Percentiles rank a stretch among this genome's conserved stretches.
phyloP scores from a whole-genome alignment of 2,113 vertebrate genomes.

The Tamias sibiricus region DNA sequence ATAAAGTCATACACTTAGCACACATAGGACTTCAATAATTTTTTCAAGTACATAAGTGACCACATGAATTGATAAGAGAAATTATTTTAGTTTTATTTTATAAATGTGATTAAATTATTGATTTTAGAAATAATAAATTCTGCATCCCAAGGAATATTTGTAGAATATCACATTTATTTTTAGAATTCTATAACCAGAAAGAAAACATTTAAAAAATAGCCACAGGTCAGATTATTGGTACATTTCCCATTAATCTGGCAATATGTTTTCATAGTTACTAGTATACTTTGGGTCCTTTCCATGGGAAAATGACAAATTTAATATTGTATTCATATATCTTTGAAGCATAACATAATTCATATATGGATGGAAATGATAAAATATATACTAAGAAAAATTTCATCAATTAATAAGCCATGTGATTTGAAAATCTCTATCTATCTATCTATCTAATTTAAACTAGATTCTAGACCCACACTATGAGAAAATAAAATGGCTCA shows the following conservation, averaged over 20 bases:
- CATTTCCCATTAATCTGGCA: background rate
- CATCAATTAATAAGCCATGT: background rate
- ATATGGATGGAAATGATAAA: too few species aligned
- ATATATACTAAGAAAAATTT: too few species aligned
- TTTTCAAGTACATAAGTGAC: too few species aligned
- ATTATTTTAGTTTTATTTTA: background rate
- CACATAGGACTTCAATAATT: background rate
- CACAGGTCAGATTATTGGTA: too few species aligned
- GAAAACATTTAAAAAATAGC: background rate
- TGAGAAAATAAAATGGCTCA: too few species aligned
- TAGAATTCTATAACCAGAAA: too few species aligned
- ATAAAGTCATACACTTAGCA: background rate
- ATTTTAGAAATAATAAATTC: too few species aligned
- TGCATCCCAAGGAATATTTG: too few species aligned
- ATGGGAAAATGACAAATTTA: background rate
- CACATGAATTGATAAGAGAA: background rate
- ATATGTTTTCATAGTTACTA: background rate
- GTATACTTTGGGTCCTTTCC: background rate
- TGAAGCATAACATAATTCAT: background rate
- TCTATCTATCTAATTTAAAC: background rate
- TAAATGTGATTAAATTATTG: too few species aligned
- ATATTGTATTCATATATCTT: background rate
- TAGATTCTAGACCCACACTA: background rate
- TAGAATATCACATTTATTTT: too few species aligned
- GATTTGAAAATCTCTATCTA: background rate